These are phyloP conservation scores for Callyntrura sp. DNA, from an alignment of 2,888 invertebrate species.

Conservation along the genomic window DNA sequence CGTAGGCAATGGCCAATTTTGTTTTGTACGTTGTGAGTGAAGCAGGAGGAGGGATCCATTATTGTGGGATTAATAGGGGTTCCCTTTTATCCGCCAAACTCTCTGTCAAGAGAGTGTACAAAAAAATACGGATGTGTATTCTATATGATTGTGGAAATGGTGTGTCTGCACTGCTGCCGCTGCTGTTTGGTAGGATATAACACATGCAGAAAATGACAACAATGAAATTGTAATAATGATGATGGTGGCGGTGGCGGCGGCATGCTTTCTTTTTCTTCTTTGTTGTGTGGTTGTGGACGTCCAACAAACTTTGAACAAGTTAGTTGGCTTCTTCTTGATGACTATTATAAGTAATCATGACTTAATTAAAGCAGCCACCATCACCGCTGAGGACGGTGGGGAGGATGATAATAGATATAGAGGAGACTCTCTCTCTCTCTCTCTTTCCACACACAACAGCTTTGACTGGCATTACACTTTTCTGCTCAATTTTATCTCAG, in stretches of 20 bases:
- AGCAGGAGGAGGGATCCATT: slow-evolving; percentile 62
- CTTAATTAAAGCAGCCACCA: slow-evolving; percentile 71
- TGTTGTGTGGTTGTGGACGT: slow-evolving; percentile 51
- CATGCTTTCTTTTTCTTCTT: slow-evolving; percentile 51
- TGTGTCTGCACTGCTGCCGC: no score
- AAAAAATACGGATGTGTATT: neutral
- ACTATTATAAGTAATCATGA: slow-evolving; percentile 63
- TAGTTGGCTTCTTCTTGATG: slow-evolving; percentile 50
- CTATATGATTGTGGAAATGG: neutral
- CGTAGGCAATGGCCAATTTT: neutral
- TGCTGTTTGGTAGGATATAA: slow-evolving; percentile 26
- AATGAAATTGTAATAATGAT: slow-evolving; percentile 45
- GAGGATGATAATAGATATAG: no score
- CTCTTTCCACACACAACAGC: no score
- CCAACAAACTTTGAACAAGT: slow-evolving; percentile 46
- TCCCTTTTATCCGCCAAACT: slow-evolving; percentile 44
- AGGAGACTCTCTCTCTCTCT: no score
- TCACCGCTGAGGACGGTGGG: neutral
- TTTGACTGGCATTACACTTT: no score
- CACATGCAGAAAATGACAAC: slow-evolving; percentile 64
- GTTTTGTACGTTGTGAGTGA: slow-evolving; percentile 36
- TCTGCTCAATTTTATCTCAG: no score
- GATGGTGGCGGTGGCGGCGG: slow-evolving; percentile 22
- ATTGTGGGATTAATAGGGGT: slow-evolving; percentile 60
- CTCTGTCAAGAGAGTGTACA: neutral